Conservation (phyloP, 2,113 vertebrate species). For the Odontesthes bonariensis region DNA sequence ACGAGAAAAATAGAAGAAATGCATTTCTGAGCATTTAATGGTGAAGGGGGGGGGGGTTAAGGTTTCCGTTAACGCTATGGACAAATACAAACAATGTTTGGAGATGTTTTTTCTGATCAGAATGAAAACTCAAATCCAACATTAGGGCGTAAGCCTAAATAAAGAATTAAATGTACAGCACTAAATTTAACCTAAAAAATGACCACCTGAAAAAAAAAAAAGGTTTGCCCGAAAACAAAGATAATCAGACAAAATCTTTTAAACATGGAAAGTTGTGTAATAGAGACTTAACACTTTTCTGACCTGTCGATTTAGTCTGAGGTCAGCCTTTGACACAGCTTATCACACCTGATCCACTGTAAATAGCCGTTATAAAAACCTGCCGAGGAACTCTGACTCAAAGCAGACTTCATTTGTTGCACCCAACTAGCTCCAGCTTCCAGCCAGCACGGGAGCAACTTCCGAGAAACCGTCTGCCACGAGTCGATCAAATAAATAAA, state of each 20-base stretch:
- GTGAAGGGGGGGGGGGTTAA: conserved; percentile 35
- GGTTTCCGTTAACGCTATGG: conserved; percentile 32
- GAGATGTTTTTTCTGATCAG: neutral
- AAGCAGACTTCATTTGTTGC: conserved; percentile 44
- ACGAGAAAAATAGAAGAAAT: conserved; percentile 31
- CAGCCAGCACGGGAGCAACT: conserved; percentile 40
- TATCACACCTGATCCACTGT: conserved; percentile 56
- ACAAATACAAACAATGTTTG: neutral
- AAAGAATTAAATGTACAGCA: no score
- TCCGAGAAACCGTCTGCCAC: conserved; percentile 46
- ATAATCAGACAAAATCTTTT: neutral
- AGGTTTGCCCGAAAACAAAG: neutral
- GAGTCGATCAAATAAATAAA: conserved; percentile 70
- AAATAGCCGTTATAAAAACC: conserved; percentile 52
- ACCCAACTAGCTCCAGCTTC: conserved; percentile 26
- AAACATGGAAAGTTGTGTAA: neutral
- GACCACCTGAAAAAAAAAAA: no score
- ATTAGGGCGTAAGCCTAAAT: neutral
- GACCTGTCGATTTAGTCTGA: conserved; percentile 39
- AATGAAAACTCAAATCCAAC: conserved; percentile 19
- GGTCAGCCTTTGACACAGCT: conserved; percentile 36
- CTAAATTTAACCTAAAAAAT: no score
- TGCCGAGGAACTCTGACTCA: conserved; percentile 35
- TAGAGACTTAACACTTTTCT: conserved; percentile 2
- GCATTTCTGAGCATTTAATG: conserved; percentile 21